These are phyloP conservation scores for Morpho deidamia DNA, from an alignment of 2,888 invertebrate genomes.

Conservation along the genomic window DNA sequence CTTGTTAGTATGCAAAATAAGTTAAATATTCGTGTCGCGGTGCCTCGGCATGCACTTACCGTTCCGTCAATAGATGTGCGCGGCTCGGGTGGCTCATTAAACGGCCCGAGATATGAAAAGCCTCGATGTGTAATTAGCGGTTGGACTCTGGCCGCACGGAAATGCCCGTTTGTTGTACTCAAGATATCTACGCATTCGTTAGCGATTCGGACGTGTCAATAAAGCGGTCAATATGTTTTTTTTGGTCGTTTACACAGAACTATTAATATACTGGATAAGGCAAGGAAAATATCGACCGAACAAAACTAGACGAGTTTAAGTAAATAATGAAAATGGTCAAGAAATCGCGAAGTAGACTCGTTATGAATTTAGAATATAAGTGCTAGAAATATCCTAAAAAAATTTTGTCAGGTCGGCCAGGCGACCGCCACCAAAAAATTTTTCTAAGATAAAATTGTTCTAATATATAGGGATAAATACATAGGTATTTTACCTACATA, in stretches of 20 bases:
- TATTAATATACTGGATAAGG: not conserved
- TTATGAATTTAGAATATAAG: too few relatives aligned
- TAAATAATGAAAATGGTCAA: too few relatives aligned
- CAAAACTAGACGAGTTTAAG: too few relatives aligned
- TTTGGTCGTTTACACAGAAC: not conserved
- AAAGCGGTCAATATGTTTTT: not conserved
- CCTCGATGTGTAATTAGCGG: conserved; percentile 2
- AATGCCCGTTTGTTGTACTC: not conserved
- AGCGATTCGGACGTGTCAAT: not conserved
- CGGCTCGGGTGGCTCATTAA: conserved; percentile 16
- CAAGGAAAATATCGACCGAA: too few relatives aligned
- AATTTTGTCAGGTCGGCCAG: too few relatives aligned
- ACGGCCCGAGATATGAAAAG: not conserved
- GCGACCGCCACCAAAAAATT: too few relatives aligned
- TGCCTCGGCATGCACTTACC: conserved; percentile 48
- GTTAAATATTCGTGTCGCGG: conserved; percentile 56
- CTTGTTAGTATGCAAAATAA: conserved; percentile 71
- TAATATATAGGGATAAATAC: too few relatives aligned
- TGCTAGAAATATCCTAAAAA: too few relatives aligned
- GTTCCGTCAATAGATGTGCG: conserved; percentile 38
- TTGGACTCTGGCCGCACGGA: not conserved
- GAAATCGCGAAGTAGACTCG: too few relatives aligned
- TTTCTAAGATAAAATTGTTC: too few relatives aligned
- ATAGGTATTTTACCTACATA: too few relatives aligned
- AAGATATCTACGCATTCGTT: too few relatives aligned